Percentiles rank a stretch among this genome's conserved stretches.
These are phyloP conservation scores for Ptychochromis oligacanthus DNA, from an alignment of 2,113 vertebrate genomes.

Conservation along the genomic window DNA sequence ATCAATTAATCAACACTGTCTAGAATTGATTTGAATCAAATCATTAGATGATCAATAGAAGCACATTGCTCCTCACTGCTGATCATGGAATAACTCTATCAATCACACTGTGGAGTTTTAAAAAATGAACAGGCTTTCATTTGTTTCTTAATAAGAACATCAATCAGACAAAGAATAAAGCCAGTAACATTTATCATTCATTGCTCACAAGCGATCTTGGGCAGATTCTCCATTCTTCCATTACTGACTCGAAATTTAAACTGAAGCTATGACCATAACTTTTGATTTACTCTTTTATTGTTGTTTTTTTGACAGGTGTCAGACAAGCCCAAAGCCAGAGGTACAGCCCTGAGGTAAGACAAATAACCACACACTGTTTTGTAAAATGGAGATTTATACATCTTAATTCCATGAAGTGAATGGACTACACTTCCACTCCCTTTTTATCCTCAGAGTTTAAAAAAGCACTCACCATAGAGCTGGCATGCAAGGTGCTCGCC, in stretches of 20 bases:
- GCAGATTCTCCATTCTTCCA: neutral
- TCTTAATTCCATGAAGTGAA: neutral
- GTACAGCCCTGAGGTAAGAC: conserved; percentile 90
- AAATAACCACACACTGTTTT: neutral
- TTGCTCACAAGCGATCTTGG: neutral
- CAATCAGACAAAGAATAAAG: neutral
- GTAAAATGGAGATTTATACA: neutral
- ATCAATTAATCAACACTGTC: neutral
- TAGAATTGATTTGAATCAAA: neutral
- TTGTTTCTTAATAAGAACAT: conserved; percentile 7
- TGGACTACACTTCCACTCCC: neutral
- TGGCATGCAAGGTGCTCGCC: neutral
- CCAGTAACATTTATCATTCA: neutral
- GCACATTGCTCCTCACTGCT: neutral
- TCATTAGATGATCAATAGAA: neutral
- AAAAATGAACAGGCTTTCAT: neutral
- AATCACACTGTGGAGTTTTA: neutral
- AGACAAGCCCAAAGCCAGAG: conserved; percentile 93
- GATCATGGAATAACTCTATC: neutral
- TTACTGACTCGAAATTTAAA: neutral
- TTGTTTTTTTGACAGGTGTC: conserved; percentile 86
- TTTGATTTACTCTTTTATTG: conserved; percentile 62
- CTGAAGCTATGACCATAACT: neutral
- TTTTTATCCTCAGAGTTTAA: neutral
- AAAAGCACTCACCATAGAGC: neutral